Percentiles rank a stretch among this genome's conserved stretches.
Evolutionary conservation across 2,113 vertebrate genomes (phyloP).

Genomic region (Chelonoidis abingdonii): DNA sequence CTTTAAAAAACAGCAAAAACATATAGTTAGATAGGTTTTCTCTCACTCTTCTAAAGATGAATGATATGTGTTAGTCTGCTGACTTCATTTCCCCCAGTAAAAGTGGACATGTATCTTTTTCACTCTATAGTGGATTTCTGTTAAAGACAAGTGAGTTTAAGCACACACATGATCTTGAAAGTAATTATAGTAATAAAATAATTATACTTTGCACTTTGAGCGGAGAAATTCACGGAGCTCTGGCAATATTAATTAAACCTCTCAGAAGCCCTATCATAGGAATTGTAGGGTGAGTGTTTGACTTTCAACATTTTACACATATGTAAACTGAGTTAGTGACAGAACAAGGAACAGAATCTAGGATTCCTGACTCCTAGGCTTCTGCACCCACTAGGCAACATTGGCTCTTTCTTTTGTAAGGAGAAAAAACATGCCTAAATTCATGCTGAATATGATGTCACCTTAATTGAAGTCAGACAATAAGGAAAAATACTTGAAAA

Average conservation of each 20-base stretch:
- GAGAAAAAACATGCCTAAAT: neutral
- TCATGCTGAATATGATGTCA: neutral
- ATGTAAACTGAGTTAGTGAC: neutral
- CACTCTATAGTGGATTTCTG: neutral
- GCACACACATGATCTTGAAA: neutral
- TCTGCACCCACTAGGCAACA: neutral
- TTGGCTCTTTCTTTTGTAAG: slow-evolving; percentile 4
- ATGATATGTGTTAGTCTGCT: neutral
- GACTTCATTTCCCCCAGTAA: neutral
- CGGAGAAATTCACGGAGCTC: neutral
- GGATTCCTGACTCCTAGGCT: neutral
- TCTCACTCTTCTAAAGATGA: neutral
- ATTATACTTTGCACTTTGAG: neutral
- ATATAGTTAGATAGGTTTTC: neutral
- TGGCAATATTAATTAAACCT: neutral
- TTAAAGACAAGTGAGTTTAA: neutral
- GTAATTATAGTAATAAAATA: neutral
- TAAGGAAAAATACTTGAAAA: neutral
- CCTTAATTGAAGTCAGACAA: neutral
- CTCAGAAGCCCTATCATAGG: neutral
- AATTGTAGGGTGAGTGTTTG: slow-evolving; percentile 1
- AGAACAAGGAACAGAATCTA: neutral
- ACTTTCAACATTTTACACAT: neutral
- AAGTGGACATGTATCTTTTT: neutral
- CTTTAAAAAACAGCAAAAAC: neutral